Evolutionary conservation across 2,113 vertebrate genomes (phyloP), one percentile per base, ranked within the genome.

Genomic region (Apistogramma diplotaenia): DNA sequence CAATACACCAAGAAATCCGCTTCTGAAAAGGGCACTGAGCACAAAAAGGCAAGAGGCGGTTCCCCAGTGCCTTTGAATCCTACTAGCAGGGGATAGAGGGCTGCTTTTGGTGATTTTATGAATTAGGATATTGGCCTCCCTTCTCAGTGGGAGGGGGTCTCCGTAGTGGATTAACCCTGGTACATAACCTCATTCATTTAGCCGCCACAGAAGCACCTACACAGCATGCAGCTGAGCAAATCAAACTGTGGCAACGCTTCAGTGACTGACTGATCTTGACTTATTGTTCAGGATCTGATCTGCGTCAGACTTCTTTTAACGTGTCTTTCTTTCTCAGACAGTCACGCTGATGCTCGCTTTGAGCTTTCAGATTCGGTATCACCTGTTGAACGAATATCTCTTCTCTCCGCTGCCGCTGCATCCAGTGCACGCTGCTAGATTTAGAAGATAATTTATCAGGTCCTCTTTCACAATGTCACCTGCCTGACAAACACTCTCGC

Each of bases 111-210:
- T 55, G 43, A 78, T 84, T 31, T 76, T 51, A 83, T 77, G 57
- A 81, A 79, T 87, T 75, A 56, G 54, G 53, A n/a, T 74, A 62
- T 78, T 83, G 77, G 53, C 59, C 40, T 73, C 23, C 9, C 73
- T n/a, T 79, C 53, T 75, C 31, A 49, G 72, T 51, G 51, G 67
- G 55, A 74, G 35, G 37, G 37, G 67, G 78, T 67, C 75, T 61
- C n/a, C 65, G 78, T 59, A 79, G 35, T 74, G 79, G 77, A 88
- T 90, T 90, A 91, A 84, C 81, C 78, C 73, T 76, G 70, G 79
- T 85, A 79, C 85, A 83, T 89, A 92, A 92, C 89, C 78, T 82
- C 53, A 85, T 89, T 89, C 84, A 79, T 80, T 74, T 56, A 70
- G 62, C 33, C 82, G 62, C 73, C 71, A 80, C 61, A 86, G 60